Percentiles rank a stretch among this genome's conserved stretches.
Conservation (phyloP, 2,113 vertebrate species). For the Mormyrus lacerda region DNA sequence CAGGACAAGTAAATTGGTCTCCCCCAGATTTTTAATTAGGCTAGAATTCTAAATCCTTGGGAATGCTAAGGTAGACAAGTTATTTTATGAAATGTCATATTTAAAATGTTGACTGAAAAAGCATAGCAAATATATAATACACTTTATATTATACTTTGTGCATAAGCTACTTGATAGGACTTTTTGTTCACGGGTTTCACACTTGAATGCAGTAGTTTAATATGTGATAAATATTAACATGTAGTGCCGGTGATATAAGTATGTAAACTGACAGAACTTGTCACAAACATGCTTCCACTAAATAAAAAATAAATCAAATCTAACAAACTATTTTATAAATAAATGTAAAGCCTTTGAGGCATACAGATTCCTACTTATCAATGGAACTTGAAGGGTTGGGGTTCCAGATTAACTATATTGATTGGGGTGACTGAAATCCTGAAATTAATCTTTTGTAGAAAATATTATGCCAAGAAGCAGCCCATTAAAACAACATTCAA, state of each 20-base stretch:
- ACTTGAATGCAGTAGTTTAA: not conserved
- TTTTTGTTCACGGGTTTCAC: not conserved
- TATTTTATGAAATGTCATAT: not conserved
- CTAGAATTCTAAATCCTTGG: not conserved
- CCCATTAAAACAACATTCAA: not conserved
- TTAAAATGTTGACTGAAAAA: constrained; percentile 27
- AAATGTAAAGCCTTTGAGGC: not conserved
- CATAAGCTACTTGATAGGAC: not conserved
- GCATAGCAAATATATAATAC: not conserved
- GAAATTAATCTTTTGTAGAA: not conserved
- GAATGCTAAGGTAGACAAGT: not conserved
- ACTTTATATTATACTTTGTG: not conserved
- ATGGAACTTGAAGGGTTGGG: not conserved
- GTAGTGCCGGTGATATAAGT: too few species aligned
- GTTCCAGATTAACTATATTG: too few species aligned
- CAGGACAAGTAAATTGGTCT: not conserved
- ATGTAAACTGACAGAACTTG: not conserved
- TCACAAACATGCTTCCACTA: not conserved
- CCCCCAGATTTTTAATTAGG: not conserved
- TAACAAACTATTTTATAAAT: not conserved
- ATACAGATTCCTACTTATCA: not conserved
- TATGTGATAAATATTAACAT: not conserved
- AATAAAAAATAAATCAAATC: not conserved
- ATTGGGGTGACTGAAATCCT: too few species aligned
- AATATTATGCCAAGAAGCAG: not conserved